phyloP scores from a whole-genome alignment of 2,888 invertebrate species.

The Steromphala cineraria region DNA sequence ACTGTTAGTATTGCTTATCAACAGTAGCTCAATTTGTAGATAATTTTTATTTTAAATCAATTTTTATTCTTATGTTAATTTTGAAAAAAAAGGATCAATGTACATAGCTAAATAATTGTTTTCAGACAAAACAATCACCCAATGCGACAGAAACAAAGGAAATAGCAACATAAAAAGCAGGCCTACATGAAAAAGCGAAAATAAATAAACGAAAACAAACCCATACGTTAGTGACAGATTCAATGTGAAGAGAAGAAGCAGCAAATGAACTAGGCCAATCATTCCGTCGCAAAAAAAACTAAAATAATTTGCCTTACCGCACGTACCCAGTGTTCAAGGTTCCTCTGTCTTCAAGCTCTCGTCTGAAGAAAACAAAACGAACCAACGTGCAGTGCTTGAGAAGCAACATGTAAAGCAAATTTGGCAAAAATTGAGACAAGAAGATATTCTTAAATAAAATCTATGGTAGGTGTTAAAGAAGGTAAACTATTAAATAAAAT shows the following conservation, averaged over 20 bases:
- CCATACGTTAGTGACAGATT: not conserved
- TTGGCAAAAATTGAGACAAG: too few species aligned
- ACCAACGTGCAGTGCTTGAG: conserved; percentile 3
- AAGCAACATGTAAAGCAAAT: not conserved
- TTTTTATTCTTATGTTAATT: too few species aligned
- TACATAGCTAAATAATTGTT: not conserved
- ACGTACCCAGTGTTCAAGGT: conserved; percentile 61
- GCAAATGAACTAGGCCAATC: not conserved
- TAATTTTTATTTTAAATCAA: too few species aligned
- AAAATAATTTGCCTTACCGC: conserved; percentile 32
- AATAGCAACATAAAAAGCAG: not conserved
- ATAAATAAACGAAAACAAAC: conserved; percentile 5
- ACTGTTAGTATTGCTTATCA: not conserved
- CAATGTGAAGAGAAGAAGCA: not conserved
- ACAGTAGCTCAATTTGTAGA: not conserved
- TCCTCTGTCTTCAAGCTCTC: conserved; percentile 61
- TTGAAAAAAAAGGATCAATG: too few species aligned
- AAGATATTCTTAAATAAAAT: too few species aligned
- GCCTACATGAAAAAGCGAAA: not conserved
- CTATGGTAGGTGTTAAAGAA: too few species aligned
- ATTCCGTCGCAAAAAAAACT: not conserved
- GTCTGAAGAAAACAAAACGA: conserved; percentile 46
- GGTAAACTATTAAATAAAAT: too few species aligned
- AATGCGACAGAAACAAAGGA: too few species aligned
- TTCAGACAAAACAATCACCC: not conserved